These are phyloP conservation scores for Sarcoramphus papa DNA, from an alignment of 2,797 vertebrate genomes.

Conservation along the genomic window DNA sequence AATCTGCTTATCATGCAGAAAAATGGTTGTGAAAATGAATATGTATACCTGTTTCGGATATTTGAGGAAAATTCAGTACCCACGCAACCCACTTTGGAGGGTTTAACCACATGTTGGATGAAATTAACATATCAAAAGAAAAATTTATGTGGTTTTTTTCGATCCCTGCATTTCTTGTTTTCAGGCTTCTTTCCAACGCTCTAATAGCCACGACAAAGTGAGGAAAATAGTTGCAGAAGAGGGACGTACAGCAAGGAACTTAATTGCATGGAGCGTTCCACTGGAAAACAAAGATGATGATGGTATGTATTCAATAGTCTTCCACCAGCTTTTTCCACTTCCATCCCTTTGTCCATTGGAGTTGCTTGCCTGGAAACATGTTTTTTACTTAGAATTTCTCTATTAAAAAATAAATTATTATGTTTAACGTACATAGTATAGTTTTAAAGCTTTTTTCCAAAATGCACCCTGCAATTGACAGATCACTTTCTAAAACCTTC, in stretches of 20 bases:
- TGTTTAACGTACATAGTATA: neutral
- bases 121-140: neutral
- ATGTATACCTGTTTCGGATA: neutral
- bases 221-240: slow-evolving; percentile 97
- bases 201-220: slow-evolving; percentile 98
- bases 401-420: neutral
- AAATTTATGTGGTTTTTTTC: neutral
- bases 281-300: slow-evolving; percentile 95
- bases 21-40: neutral
- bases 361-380: neutral
- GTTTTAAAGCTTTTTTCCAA: neutral
- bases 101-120: neutral
- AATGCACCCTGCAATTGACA: neutral
- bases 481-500: neutral
- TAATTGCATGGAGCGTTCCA: slow-evolving; percentile 97
- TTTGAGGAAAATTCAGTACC: neutral
- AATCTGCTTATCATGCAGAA: neutral
- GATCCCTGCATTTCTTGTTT: neutral
- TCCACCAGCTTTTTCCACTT: neutral
- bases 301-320: slow-evolving; percentile 70
- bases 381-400: neutral
- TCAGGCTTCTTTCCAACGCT: slow-evolving; percentile 94
- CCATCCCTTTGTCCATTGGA: neutral
- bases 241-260: slow-evolving; percentile 92
- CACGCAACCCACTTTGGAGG: fast-evolving